A percentile compares a stretch with the other conserved stretches of the same genome.
Evolutionary conservation across 2,797 vertebrate species (phyloP).

Genomic region (Mallotus villosus): DNA sequence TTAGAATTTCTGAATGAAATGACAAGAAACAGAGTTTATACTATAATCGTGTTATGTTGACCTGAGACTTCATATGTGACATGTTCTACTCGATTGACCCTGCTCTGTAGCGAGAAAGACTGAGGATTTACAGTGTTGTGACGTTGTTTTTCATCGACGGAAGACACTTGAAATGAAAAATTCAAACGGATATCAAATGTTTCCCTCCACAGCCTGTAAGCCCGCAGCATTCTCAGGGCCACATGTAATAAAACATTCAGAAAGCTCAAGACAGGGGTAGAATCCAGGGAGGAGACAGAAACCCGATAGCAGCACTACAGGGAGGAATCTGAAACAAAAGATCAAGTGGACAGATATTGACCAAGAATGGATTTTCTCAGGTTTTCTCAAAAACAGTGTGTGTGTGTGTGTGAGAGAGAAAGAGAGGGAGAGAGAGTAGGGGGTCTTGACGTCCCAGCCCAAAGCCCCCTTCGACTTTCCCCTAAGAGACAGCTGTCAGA

Average conservation of each 20-base stretch:
- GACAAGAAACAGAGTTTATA: not conserved
- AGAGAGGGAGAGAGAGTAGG: not conserved
- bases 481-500: slow-evolving; percentile 56
- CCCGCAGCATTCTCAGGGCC: not conserved
- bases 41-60: not conserved
- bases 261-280: slow-evolving; percentile 31
- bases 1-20: not conserved
- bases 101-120: not conserved
- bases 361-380: slow-evolving; percentile 54
- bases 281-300: slow-evolving; percentile 39
- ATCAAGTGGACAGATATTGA: slow-evolving; percentile 65
- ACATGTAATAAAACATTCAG: slow-evolving; percentile 50
- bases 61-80: not conserved
- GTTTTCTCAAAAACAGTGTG: slow-evolving; percentile 40
- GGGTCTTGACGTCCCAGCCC: slow-evolving; percentile 19
- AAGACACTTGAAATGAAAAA: not conserved
- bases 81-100: not conserved
- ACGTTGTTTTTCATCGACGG: too few species aligned
- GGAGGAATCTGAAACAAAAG: slow-evolving; percentile 55
- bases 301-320: slow-evolving; percentile 49
- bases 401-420: not conserved
- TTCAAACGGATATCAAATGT: not conserved
- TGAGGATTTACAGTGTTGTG: too few species aligned
- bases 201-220: not conserved
- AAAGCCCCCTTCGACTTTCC: slow-evolving; percentile 51